A percentile compares a stretch with the other conserved stretches of the same genome.
Conservation (phyloP, 2,113 vertebrate species). For the Spilogale gracilis region DNA sequence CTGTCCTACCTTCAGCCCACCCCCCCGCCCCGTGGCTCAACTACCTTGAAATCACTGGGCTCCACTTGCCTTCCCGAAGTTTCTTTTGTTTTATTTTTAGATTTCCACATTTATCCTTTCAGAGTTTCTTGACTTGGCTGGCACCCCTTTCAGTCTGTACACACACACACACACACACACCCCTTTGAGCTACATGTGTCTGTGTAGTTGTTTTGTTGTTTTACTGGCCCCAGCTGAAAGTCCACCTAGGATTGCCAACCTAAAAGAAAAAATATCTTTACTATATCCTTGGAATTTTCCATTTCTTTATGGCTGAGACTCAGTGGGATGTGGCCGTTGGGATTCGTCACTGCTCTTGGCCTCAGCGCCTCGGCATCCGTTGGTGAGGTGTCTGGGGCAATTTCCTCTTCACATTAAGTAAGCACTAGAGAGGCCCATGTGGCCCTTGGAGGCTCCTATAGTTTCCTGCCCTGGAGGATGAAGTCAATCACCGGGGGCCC, state of each 20-base stretch:
- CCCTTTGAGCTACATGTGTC: not conserved
- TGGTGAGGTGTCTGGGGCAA: slow-evolving; percentile 76
- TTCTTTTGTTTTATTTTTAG: slow-evolving; percentile 12
- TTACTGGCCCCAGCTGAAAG: not conserved
- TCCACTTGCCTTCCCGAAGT: not conserved
- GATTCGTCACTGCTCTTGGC: slow-evolving; percentile 35
- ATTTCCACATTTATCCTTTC: slow-evolving; percentile 8
- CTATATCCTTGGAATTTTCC: slow-evolving; percentile 49
- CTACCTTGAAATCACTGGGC: not conserved
- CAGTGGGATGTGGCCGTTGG: slow-evolving; percentile 60
- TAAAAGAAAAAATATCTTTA: not conserved
- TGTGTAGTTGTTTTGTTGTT: not conserved
- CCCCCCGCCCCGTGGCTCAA: not conserved
- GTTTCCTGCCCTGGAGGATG: not conserved
- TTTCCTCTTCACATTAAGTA: slow-evolving; percentile 78
- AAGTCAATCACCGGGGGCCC: not conserved
- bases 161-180: not conserved
- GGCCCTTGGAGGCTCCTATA: slow-evolving; percentile 10
- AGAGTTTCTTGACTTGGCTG: not conserved
- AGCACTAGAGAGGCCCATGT: slow-evolving; percentile 16
- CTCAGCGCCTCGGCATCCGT: slow-evolving; percentile 42
- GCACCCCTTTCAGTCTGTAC: not conserved
- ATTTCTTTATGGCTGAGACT: slow-evolving; percentile 1
- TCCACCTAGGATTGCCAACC: not conserved
- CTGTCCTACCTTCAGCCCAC: not conserved